Conservation (phyloP, 2,797 vertebrate species). For the Sparidentex hasta region DNA sequence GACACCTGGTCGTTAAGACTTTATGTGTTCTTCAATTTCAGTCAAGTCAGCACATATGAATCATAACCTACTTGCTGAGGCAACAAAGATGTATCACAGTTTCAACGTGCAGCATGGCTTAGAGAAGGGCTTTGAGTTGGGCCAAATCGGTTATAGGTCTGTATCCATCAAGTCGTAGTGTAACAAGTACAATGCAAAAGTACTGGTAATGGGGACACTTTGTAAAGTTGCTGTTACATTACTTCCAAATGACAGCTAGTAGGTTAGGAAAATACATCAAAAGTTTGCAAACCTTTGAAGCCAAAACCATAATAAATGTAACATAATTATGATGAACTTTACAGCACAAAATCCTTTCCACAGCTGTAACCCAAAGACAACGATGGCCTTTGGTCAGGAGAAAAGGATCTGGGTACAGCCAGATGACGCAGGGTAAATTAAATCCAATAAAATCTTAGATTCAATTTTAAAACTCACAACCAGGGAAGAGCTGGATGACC, state of each 20-base stretch:
- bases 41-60: conserved; percentile 21
- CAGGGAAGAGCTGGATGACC: neutral
- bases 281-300: neutral
- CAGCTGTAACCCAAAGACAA: neutral
- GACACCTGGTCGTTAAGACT: conserved; percentile 27
- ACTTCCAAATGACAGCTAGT: conserved; percentile 1
- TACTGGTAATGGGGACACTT: conserved; percentile 6
- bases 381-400: neutral
- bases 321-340: neutral
- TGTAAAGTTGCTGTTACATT: neutral
- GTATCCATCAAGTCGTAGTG: neutral
- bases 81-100: neutral
- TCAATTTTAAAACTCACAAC: neutral
- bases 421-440: neutral
- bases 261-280: neutral
- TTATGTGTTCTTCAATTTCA: conserved; percentile 20
- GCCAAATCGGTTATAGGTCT: conserved; percentile 1
- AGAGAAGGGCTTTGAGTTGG: neutral
- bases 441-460: neutral
- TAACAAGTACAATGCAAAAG: conserved; percentile 27
- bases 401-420: neutral
- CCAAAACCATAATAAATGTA: neutral
- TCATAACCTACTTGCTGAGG: conserved; percentile 15
- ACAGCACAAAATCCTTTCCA: neutral
- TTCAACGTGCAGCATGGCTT: neutral